Conservation (phyloP, 2,113 vertebrate species). For the zebrafish (Danio rerio) region GRCz12tu NC_133190.1:34958001-34958500, state of each 20-base stretch:
- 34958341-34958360: no score
- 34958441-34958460: no score
- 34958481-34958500: no score
- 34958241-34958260: slow-evolving; percentile 93
- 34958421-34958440: no score
- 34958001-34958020: neutral
- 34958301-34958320: no score
- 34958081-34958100: no score
- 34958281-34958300: slow-evolving; percentile 91
- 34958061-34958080: neutral
- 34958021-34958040: neutral
- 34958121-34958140: neutral
- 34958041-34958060: neutral
- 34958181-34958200: slow-evolving; percentile 96
- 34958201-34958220: slow-evolving; percentile 98
- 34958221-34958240: slow-evolving; percentile 92
- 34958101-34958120: neutral
- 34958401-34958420: no score
- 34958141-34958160: slow-evolving; percentile 85
- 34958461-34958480: no score
- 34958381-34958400: no score
- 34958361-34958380: no score
- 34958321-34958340: no score
- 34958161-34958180: slow-evolving; percentile 95
- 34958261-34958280: slow-evolving; percentile 98